These are phyloP conservation scores for Drosophila tani DNA, from an alignment of 1,140 invertebrate genomes.

Conservation along the genomic window DNA sequence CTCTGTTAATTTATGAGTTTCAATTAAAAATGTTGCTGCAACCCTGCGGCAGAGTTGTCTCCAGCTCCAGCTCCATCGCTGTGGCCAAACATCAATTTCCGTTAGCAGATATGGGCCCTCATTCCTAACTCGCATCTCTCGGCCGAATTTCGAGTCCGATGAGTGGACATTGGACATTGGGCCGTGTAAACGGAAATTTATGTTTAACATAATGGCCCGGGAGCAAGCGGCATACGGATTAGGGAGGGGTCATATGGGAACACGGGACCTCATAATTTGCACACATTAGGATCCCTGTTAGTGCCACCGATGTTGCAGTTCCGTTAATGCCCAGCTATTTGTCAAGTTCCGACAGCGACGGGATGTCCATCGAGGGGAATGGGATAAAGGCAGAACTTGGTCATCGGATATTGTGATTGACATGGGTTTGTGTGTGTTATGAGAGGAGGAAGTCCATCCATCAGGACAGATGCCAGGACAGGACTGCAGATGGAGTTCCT, in stretches of 20 bases:
- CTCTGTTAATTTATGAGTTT: slow-evolving; percentile 75
- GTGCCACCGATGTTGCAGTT: slow-evolving; percentile 73
- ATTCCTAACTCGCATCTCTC: background rate
- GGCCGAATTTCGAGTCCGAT: background rate
- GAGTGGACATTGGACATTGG: slow-evolving; percentile 33
- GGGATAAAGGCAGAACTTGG: background rate
- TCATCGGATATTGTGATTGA: slow-evolving; percentile 41
- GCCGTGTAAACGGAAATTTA: slow-evolving; percentile 70
- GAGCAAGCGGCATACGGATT: background rate
- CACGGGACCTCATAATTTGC: slow-evolving; percentile 58
- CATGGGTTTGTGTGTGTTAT: slow-evolving; percentile 13
- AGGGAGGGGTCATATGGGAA: background rate
- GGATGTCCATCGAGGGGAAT: background rate
- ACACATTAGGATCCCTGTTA: slow-evolving; percentile 68
- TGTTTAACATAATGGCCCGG: slow-evolving; percentile 75
- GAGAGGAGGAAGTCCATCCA: slow-evolving; percentile 18
- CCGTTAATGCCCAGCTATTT: slow-evolving; percentile 68
- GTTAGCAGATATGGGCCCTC: slow-evolving; percentile 8
- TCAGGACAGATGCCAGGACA: slow-evolving; percentile 16
- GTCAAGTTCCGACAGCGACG: slow-evolving; percentile 46
- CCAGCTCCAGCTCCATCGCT: background rate
- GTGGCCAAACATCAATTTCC: slow-evolving; percentile 51
- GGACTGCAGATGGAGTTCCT: background rate
- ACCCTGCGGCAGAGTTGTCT: slow-evolving; percentile 13
- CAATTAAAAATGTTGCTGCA: slow-evolving; percentile 76